Base-by-base conservation (phyloP, 2,888 invertebrate species). In the Drosophila monieri region DNA sequence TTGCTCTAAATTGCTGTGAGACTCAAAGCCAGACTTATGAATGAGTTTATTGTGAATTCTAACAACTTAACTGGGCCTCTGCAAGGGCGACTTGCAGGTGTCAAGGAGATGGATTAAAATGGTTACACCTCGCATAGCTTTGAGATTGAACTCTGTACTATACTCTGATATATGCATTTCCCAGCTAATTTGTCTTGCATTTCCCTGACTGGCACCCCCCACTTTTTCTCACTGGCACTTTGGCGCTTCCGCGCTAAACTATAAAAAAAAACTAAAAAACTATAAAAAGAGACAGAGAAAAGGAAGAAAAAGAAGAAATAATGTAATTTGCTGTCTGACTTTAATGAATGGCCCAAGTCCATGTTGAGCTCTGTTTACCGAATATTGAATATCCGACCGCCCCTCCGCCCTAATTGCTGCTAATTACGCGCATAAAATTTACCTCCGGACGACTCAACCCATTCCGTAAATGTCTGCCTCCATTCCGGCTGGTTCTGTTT, bases 361-460 rank as follows among this genome's bases (percentile, higher is more conserved):
- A 58, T 59, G 72, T 54, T 74, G 60, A 60, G 58, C 37, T 58
- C 53, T 65, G 48, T 72, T 72, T 59, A 43, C 48, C 53, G 43
- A 64, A 69, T 83, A 77, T 85, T 74, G 70, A 46, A 61, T 62
- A 52, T 54, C 37, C 55, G 49, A 48, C 27, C 53, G 57, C 51
- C 55, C n/a, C 44, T 32, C 30, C 59, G 43, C 48, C 55, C 55
- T 80, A 88, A 84, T 84, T 85, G 81, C 69, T 65, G 78, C 76
- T 84, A 84, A 84, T 84, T 84, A 80, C 61, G 81, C 81, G 88
- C 76, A 80, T 84, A 84, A 88, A 86, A 69, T 74, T 44, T 6
- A 12, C 25, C 25, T n/a, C 8, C 4, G 3, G 9, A 21, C 2
- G 21, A 18, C 15, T 18, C 18, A 21, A 10, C 15, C 48, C 35